These are phyloP conservation scores for Aspidiotus destructor DNA, from an alignment of 2,888 invertebrate genomes.

Conservation along the genomic window DNA sequence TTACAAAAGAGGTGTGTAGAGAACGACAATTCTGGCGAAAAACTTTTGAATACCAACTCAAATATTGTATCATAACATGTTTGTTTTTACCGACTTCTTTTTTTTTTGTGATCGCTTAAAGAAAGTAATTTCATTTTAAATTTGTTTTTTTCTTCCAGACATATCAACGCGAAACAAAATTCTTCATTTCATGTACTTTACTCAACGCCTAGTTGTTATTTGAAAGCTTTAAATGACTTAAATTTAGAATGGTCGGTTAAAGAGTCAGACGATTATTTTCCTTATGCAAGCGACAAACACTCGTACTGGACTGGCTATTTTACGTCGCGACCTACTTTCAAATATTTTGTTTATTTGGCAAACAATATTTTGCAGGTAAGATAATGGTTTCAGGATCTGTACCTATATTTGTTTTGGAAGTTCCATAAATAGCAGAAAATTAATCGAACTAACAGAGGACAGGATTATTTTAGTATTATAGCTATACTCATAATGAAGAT, in stretches of 20 bases:
- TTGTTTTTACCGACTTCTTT: background rate
- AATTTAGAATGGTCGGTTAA: slow-evolving; percentile 44
- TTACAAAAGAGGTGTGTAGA: background rate
- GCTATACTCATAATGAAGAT: no score
- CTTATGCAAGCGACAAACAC: slow-evolving; percentile 54
- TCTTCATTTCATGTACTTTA: slow-evolving; percentile 54
- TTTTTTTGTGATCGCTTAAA: background rate
- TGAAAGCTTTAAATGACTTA: slow-evolving; percentile 48
- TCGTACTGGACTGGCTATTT: slow-evolving; percentile 67
- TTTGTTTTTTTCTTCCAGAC: slow-evolving; percentile 36
- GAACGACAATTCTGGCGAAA: background rate
- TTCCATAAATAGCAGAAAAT: no score
- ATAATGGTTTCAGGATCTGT: no score
- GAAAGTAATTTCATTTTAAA: background rate
- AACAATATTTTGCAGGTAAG: slow-evolving; percentile 50
- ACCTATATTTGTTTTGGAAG: no score
- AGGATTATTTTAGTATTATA: no score
- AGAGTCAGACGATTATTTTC: slow-evolving; percentile 53
- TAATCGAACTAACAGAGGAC: no score
- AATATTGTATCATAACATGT: background rate
- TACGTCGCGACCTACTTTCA: slow-evolving; percentile 50
- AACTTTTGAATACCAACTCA: background rate
- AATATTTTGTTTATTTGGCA: slow-evolving; percentile 46
- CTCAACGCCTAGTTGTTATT: slow-evolving; percentile 53
- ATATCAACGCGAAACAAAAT: slow-evolving; percentile 39